Evolutionary conservation across 2,797 vertebrate species (phyloP).

Genomic region (Hypotaenidia philippensis): DNA sequence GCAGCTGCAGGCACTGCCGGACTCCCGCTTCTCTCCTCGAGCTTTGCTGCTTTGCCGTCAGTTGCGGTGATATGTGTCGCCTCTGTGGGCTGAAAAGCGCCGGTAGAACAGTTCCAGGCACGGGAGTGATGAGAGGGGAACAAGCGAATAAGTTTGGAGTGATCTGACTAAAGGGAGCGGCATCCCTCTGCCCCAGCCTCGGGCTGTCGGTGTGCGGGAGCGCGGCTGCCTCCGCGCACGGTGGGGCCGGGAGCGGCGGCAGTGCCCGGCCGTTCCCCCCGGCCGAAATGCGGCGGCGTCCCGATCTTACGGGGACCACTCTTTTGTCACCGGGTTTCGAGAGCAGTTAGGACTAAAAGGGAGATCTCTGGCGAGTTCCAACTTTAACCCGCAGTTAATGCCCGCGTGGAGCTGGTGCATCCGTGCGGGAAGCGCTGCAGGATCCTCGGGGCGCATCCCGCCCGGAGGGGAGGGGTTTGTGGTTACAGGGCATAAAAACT

Average conservation of each 20-base stretch:
- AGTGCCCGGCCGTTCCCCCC: neutral
- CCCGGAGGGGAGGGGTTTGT: neutral
- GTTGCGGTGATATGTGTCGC: neutral
- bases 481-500: neutral
- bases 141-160: neutral
- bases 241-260: neutral
- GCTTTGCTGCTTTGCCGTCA: neutral
- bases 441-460: neutral
- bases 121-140: neutral
- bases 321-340: neutral
- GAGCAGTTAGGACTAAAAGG: neutral
- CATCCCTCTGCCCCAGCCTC: neutral
- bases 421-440: neutral
- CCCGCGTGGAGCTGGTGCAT: neutral
- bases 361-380: neutral
- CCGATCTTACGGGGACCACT: neutral
- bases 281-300: neutral
- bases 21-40: neutral
- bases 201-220: neutral
- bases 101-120: neutral
- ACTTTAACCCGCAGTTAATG: rapidly evolving
- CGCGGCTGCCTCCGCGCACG: neutral
- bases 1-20: neutral
- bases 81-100: neutral
- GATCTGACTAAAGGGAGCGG: rapidly evolving